These are phyloP conservation scores for Actenoides lindsayi DNA, from an alignment of 2,113 vertebrate genomes.

Conservation along the genomic window DNA sequence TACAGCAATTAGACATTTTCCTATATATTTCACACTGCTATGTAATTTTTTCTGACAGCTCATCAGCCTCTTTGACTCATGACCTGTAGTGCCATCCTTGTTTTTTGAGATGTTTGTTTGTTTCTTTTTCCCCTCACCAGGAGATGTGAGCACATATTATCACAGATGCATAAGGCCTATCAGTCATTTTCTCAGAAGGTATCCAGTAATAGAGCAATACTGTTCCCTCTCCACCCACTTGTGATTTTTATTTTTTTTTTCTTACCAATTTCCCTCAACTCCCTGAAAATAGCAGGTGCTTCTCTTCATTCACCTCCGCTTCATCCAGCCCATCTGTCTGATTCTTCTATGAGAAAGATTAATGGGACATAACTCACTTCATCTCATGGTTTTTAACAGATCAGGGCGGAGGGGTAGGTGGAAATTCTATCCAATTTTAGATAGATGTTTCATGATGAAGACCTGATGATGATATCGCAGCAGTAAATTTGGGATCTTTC, in stretches of 20 bases:
- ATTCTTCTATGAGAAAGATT: slow-evolving; percentile 61
- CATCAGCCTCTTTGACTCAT: slow-evolving; percentile 52
- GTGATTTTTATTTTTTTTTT: slow-evolving; percentile 16
- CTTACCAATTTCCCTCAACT: slow-evolving; percentile 49
- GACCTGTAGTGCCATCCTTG: slow-evolving; percentile 46
- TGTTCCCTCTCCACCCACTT: slow-evolving; percentile 62
- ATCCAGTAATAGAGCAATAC: slow-evolving; percentile 62
- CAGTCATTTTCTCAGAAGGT: slow-evolving; percentile 60
- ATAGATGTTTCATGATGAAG: slow-evolving; percentile 61
- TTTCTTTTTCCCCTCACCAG: neutral
- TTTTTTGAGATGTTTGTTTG: slow-evolving; percentile 52
- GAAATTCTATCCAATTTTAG: slow-evolving; percentile 64
- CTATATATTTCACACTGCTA: slow-evolving; percentile 48
- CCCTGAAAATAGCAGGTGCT: slow-evolving; percentile 71
- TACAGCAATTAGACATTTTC: slow-evolving; percentile 61
- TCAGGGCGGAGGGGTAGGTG: slow-evolving; percentile 66
- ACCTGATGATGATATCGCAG: slow-evolving; percentile 51
- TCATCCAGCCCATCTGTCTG: slow-evolving; percentile 71
- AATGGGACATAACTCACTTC: slow-evolving; percentile 62
- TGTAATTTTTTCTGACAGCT: slow-evolving; percentile 59
- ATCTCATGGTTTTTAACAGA: slow-evolving; percentile 56
- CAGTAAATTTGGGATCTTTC: slow-evolving; percentile 70
- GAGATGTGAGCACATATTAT: slow-evolving; percentile 22
- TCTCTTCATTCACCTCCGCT: slow-evolving; percentile 69
- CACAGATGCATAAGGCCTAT: slow-evolving; percentile 46